These are phyloP conservation scores for Torymus auratus DNA, from an alignment of 2,888 invertebrate species.

Conservation along the genomic window DNA sequence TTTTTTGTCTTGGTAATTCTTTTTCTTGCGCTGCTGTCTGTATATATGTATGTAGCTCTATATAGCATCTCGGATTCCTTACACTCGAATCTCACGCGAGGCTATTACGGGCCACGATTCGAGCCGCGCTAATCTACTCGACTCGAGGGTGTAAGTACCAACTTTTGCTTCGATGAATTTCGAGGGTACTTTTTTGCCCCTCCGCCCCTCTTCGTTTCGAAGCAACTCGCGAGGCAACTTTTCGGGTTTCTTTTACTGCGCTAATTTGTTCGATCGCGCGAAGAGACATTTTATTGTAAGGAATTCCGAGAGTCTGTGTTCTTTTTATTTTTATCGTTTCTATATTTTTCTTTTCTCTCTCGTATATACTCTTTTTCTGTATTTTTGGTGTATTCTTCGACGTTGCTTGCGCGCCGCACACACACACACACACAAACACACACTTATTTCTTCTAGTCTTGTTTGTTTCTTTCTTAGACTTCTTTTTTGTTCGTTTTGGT, in stretches of 20 bases:
- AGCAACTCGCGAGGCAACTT: too few relatives aligned
- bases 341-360: conserved; percentile 4
- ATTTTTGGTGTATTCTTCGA: conserved; percentile 29
- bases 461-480: conserved; percentile 25
- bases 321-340: conserved; percentile 6
- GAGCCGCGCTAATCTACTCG: too few relatives aligned
- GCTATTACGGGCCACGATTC: too few relatives aligned
- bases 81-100: too few relatives aligned
- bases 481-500: conserved; percentile 24
- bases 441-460: neutral
- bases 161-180: too few relatives aligned
- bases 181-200: too few relatives aligned
- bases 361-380: neutral
- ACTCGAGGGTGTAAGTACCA: too few relatives aligned
- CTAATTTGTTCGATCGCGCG: neutral
- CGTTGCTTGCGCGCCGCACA: conserved; percentile 27
- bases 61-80: too few relatives aligned
- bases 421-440: too few relatives aligned
- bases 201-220: too few relatives aligned
- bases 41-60: too few relatives aligned
- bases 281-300: conserved; percentile 33
- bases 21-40: neutral
- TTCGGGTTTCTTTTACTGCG: too few relatives aligned
- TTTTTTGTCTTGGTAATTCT: neutral
- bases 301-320: conserved; percentile 31